Base-by-base conservation (phyloP, 2,888 invertebrate genomes). In the Tromatobia lineatoria region DNA sequence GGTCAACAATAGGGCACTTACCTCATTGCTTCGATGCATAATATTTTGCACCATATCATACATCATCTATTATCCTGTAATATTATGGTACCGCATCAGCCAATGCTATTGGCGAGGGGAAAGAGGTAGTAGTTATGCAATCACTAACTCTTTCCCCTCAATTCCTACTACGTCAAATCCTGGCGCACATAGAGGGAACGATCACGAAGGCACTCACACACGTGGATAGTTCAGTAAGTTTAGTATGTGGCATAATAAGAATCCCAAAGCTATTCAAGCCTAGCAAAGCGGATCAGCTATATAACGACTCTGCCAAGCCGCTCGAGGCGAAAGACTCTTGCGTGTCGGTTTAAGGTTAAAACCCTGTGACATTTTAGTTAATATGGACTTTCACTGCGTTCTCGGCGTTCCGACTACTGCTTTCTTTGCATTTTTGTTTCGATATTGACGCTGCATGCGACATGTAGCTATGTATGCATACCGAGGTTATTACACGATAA, bases 321-420 rank as follows among this genome's bases (percentile, higher is more conserved):
- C 83, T 81, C 71, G 78, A 82, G 86, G 85, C 83, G 80, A 81
- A 78, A 83, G 74, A 82, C 79, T 86, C 85, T 79, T 74, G 77
- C 42, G 85, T 87, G 88, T 88, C 88, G 88, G 88, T 86, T 88
- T 92, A 91, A 92, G 91, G 92, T 92, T 92, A 92, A 92, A 91
- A 91, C 88, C 89, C 90, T 88, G 88, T 93, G 92, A 93, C 93
- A 93, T 93, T 93, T 93, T 92, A 91, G 91, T 90, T 85, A 70
- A 81, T 79, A 85, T 90, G 90, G 64, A 92, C 92, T 93, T 93
- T 93, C 92, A 93, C 93, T 88, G 83, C 70, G 78, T 75, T 45
- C 57, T 86, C 88, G 87, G 85, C 88, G 87, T 80, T 89, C 87
- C 67, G 71, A 79, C 87, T 90, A 79, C 87, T 90, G 90, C 92